phyloP scores from a whole-genome alignment of 2,888 invertebrate species.

The Cephus spinipes region DNA sequence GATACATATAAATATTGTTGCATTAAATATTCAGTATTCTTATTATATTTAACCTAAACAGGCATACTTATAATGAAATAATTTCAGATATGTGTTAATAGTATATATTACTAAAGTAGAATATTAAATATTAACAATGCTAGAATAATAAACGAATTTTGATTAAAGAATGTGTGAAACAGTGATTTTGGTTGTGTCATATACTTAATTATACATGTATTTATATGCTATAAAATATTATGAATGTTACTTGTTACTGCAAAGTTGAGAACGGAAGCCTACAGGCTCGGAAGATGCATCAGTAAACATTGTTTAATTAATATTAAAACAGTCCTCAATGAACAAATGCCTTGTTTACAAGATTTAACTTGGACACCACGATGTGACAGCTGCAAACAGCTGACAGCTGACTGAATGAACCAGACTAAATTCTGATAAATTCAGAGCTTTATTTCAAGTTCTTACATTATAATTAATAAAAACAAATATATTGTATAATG shows the following conservation, averaged over 20 bases:
- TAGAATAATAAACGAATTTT: not conserved
- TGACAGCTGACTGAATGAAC: not conserved
- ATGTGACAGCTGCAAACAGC: not conserved
- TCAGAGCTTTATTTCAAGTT: not conserved
- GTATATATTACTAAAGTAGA: not conserved
- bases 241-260: slow-evolving; percentile 47
- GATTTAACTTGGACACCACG: not conserved
- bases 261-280: slow-evolving; percentile 51
- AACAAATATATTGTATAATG: not conserved
- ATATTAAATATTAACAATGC: not conserved
- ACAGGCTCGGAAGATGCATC: slow-evolving; percentile 50
- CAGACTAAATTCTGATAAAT: not conserved
- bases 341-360: not conserved
- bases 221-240: slow-evolving; percentile 13
- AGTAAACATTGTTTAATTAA: slow-evolving; percentile 47
- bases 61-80: slow-evolving; percentile 5
- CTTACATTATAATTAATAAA: not conserved
- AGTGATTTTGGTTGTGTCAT: not conserved
- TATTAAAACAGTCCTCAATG: not conserved
- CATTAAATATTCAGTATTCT: not conserved
- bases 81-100: not conserved
- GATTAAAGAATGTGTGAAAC: not conserved
- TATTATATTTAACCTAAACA: not conserved
- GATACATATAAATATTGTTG: not conserved
- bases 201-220: slow-evolving; percentile 1